These are phyloP conservation scores for Axis porcinus DNA, from an alignment of 2,113 vertebrate genomes.

Conservation along the genomic window DNA sequence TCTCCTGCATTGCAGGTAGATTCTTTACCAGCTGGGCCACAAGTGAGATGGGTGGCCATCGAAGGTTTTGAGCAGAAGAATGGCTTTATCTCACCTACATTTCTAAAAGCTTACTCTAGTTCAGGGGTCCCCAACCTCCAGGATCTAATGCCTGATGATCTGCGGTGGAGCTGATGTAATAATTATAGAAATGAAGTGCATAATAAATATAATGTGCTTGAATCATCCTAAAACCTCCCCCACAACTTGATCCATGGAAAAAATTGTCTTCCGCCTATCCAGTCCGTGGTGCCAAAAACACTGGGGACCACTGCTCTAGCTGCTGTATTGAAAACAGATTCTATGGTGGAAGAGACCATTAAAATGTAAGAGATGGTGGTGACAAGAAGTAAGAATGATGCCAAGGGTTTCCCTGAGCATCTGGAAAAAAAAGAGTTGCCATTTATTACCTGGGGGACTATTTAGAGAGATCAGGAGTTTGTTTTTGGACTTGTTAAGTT, in stretches of 20 bases:
- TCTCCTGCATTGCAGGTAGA: neutral
- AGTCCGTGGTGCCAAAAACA: neutral
- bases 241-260: neutral
- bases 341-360: neutral
- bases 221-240: neutral
- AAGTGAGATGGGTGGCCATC: neutral
- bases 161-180: neutral
- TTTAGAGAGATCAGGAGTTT: neutral
- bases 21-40: neutral
- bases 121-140: neutral
- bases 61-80: neutral
- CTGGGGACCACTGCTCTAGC: neutral
- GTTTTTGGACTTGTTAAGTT: neutral
- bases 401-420: neutral
- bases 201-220: neutral
- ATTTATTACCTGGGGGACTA: neutral
- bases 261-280: neutral
- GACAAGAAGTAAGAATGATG: neutral
- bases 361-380: neutral
- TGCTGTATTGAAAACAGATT: neutral
- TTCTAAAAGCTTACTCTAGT: neutral
- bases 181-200: neutral
- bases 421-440: neutral
- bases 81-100: neutral
- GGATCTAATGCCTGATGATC: neutral